Conservation (phyloP, 2,888 invertebrate genomes). For the Oscheius sp. region DNA sequence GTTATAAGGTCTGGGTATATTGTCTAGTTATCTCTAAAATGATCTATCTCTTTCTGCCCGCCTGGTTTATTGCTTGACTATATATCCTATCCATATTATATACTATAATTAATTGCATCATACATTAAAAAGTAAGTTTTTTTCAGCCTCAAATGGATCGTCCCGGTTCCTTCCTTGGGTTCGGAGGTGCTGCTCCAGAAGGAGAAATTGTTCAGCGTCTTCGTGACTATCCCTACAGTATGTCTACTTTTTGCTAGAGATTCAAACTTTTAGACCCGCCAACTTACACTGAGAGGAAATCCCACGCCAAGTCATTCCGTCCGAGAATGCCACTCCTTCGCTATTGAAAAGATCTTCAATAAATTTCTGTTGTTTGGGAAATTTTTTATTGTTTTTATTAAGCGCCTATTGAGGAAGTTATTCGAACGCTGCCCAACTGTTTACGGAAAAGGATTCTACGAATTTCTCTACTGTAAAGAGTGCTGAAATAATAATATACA, state of each 20-base stretch:
- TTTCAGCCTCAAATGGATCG: slow-evolving; percentile 25
- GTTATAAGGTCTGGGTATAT: slow-evolving; percentile 16
- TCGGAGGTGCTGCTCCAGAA: neutral
- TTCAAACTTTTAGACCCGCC: slow-evolving; percentile 5
- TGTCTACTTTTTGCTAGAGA: neutral
- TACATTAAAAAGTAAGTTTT: neutral
- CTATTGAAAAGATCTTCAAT: slow-evolving; percentile 18
- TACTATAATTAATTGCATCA: neutral
- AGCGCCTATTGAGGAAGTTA: neutral
- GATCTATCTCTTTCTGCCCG: neutral
- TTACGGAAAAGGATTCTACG: neutral
- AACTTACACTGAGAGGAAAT: slow-evolving; percentile 12
- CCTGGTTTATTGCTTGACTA: neutral
- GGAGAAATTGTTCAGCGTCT: slow-evolving; percentile 14
- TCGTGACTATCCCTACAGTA: slow-evolving; percentile 28
- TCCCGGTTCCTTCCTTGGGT: neutral
- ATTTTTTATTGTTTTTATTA: neutral
- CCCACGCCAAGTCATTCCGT: slow-evolving; percentile 24
- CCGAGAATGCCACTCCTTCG: slow-evolving; percentile 24
- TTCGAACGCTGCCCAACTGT: neutral
- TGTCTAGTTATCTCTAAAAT: neutral
- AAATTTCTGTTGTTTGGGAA: neutral
- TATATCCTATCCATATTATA: neutral
- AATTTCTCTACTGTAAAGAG: neutral
- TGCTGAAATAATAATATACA: slow-evolving; percentile 8